A percentile compares a stretch with the other conserved stretches of the same genome.
Evolutionary conservation across 2,113 vertebrate genomes (phyloP).

Genomic region (Elgaria multicarinata): DNA sequence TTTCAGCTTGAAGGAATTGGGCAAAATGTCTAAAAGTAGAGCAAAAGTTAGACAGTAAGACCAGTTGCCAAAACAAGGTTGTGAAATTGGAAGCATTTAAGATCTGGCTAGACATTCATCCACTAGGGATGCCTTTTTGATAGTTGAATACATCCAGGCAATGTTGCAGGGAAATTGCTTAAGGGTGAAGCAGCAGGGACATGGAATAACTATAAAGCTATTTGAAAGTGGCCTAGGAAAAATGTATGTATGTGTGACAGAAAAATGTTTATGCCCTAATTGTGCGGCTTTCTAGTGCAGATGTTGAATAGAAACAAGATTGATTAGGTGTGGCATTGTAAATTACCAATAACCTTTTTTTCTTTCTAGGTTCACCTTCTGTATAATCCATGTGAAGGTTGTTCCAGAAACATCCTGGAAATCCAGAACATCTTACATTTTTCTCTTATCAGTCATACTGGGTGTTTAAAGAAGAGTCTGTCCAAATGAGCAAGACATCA

Average conservation of each 20-base stretch:
- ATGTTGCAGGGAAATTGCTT: constrained; percentile 60
- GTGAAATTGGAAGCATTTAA: constrained; percentile 67
- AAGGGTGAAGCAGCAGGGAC: constrained; percentile 56
- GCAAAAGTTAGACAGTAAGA: constrained; percentile 70
- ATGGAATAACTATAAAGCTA: not conserved
- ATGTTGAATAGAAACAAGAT: not conserved
- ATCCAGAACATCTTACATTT: not conserved
- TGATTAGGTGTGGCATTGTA: constrained; percentile 49
- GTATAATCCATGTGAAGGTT: constrained; percentile 65
- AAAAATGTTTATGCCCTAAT: not conserved
- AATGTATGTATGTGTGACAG: not conserved
- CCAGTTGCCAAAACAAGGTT: constrained; percentile 68
- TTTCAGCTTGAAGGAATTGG: constrained; percentile 57
- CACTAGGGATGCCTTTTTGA: constrained; percentile 65
- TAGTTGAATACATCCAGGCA: constrained; percentile 57
- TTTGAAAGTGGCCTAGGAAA: not conserved
- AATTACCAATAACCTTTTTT: constrained; percentile 43
- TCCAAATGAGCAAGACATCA: constrained; percentile 93
- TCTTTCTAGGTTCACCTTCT: constrained; percentile 62
- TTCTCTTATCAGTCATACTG: constrained; percentile 43
- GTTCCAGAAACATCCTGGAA: constrained; percentile 59
- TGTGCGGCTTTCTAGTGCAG: not conserved
- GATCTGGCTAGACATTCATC: constrained; percentile 63
- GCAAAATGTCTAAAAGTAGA: constrained; percentile 61
- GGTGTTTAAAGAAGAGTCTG: constrained; percentile 70